Conservation (phyloP, 2,797 vertebrate genomes). For the Esox lucius region DNA sequence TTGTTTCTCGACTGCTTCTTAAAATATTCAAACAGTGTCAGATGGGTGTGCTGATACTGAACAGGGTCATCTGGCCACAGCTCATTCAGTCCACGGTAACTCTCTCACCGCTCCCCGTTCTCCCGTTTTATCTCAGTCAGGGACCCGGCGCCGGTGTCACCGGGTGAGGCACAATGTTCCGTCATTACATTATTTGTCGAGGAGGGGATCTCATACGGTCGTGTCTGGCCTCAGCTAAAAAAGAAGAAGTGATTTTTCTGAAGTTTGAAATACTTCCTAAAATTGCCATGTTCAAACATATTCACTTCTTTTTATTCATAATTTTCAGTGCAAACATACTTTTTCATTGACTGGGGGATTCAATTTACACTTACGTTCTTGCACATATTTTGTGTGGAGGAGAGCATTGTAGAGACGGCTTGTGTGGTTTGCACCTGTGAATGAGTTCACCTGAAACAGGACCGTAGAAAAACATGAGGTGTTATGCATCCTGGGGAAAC, state of each 20-base stretch:
- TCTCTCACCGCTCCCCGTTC: slow-evolving; percentile 17
- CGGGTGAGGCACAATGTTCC: neutral
- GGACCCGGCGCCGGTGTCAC: neutral
- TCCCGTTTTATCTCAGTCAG: slow-evolving; percentile 5
- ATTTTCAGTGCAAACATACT: neutral
- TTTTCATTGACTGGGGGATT: neutral
- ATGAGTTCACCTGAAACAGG: neutral
- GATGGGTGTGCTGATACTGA: neutral
- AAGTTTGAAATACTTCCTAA: slow-evolving; percentile 8
- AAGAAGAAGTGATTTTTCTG: slow-evolving; percentile 12
- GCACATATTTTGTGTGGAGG: neutral
- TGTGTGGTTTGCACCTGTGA: neutral
- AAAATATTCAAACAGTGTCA: neutral
- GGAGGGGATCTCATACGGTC: neutral
- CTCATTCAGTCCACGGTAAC: slow-evolving; percentile 14
- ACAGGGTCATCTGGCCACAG: neutral
- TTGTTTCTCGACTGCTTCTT: slow-evolving; percentile 43
- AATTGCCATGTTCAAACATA: neutral
- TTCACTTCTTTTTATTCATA: neutral
- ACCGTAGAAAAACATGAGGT: neutral
- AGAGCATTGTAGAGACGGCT: neutral
- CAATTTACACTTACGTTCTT: too few relatives aligned
- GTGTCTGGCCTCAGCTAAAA: neutral
- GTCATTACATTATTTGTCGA: neutral
- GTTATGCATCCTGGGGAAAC: neutral